Evolutionary conservation across 2,113 vertebrate species (phyloP), one percentile per base, ranked within the genome.

Genomic region (Cheilinus undulatus): DNA sequence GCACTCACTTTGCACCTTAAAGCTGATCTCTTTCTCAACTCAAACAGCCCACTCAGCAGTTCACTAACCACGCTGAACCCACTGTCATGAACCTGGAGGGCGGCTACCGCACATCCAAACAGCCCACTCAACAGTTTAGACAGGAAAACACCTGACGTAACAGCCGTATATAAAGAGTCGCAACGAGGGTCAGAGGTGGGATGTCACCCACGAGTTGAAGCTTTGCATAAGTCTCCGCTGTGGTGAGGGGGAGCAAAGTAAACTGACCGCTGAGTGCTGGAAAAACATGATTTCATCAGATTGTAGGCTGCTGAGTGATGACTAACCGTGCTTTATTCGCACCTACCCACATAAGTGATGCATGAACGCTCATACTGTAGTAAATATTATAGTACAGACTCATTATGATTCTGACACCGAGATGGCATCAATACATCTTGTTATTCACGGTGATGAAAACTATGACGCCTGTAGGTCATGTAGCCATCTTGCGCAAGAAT

Each of bases 1-100:
- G 46, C 30, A 52, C 50, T 77, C 50, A 40, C 53, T 46, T 60
- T 61, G 60, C 67, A 49, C 51, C 65, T 80, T 58, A 61, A 63
- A 76, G 69, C 70, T 75, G 71, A 73, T 81, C 79, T 71, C 52
- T n/a, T 13, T 71, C 70, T 69, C 63, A 53, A 63, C 79, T 69
- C 71, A 54, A 80, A 63, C 72, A 67, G 69, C 73, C 83, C 72
- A 82, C 78, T 87, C 84, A 80, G 86, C 77, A 76, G 53, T 68
- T 82, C 66, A 71, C 20, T 80, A 76, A 57, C 53, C 1, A 57
- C 32, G 3, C 68, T 54, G 69, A 88, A 73, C 51, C 45, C 73
- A 82, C 63, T 49, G 66, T 24, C 8, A 14, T 82, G 65, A 80
- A 83, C 73, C 73, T 22, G 4, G 46, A 69, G 60, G 50, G 66